Conservation (phyloP, 2,797 vertebrate species). For the Catostomus latipinnis region DNA sequence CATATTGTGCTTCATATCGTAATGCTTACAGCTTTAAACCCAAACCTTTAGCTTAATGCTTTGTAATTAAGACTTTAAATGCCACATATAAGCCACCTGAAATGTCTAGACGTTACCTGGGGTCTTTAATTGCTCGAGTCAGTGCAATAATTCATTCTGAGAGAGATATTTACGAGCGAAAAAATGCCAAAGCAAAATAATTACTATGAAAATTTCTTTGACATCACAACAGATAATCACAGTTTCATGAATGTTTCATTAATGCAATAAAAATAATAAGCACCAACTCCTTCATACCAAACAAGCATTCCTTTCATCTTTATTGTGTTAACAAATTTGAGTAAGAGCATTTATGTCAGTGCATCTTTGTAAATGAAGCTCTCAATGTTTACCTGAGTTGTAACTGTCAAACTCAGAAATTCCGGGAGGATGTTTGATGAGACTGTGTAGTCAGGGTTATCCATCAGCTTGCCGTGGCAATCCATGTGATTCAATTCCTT, state of each 20-base stretch:
- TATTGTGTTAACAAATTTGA: constrained; percentile 38
- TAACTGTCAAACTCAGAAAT: constrained; percentile 44
- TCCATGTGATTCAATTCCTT: constrained; percentile 43
- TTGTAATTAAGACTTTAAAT: constrained; percentile 30
- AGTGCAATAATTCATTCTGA: constrained; percentile 5
- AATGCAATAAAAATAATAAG: constrained; percentile 36
- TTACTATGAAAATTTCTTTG: constrained; percentile 12
- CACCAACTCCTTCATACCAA: not conserved
- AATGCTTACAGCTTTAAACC: not conserved
- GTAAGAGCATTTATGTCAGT: constrained; percentile 33
- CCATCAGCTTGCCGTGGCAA: constrained; percentile 42
- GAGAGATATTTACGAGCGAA: not conserved
- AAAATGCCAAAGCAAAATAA: not conserved
- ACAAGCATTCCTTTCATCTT: constrained; percentile 26
- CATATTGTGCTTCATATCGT: not conserved
- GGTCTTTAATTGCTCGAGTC: constrained; percentile 19
- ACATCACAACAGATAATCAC: constrained; percentile 33
- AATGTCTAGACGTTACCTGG: not conserved
- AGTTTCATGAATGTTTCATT: constrained; percentile 32
- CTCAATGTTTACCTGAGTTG: constrained; percentile 53
- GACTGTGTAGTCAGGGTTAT: constrained; percentile 32
- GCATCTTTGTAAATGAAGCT: constrained; percentile 42
- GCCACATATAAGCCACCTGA: constrained; percentile 15
- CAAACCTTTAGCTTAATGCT: constrained; percentile 10
- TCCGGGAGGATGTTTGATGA: constrained; percentile 47